Conservation (phyloP, 2,888 invertebrate genomes). For the Monopis laevigella region DNA sequence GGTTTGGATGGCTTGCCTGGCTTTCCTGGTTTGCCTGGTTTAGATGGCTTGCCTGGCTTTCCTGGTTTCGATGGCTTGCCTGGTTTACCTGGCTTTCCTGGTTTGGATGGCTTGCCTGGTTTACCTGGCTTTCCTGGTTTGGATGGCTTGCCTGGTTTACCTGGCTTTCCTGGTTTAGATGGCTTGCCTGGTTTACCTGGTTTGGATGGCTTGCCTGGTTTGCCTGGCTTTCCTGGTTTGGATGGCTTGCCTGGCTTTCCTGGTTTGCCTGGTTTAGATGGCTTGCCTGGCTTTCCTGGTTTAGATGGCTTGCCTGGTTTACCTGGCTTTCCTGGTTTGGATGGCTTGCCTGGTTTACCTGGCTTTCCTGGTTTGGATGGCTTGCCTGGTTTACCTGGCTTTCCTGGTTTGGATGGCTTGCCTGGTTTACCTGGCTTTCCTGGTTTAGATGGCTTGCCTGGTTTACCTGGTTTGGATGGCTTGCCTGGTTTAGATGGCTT, state of each 20-base stretch:
- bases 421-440: slow-evolving; percentile 9
- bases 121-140: slow-evolving; percentile 12
- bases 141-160: slow-evolving; percentile 5
- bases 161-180: slow-evolving; percentile 9
- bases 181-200: neutral
- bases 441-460: slow-evolving; percentile 11
- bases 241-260: neutral
- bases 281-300: neutral
- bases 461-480: slow-evolving; percentile 11
- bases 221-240: slow-evolving; percentile 8
- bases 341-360: neutral
- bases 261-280: neutral
- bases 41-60: slow-evolving; percentile 4
- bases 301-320: slow-evolving; percentile 2
- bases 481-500: slow-evolving; percentile 1
- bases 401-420: slow-evolving; percentile 2
- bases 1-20: slow-evolving; percentile 3
- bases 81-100: slow-evolving; percentile 8
- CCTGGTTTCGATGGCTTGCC: slow-evolving; percentile 12
- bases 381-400: slow-evolving; percentile 7
- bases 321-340: slow-evolving; percentile 3
- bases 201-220: neutral
- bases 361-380: slow-evolving; percentile 8
- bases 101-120: slow-evolving; percentile 11
- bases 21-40: slow-evolving; percentile 9